Evolutionary conservation across 2,888 invertebrate genomes (phyloP), one percentile per base, ranked within the genome.

Genomic region (Hirudinaria manillensis): DNA sequence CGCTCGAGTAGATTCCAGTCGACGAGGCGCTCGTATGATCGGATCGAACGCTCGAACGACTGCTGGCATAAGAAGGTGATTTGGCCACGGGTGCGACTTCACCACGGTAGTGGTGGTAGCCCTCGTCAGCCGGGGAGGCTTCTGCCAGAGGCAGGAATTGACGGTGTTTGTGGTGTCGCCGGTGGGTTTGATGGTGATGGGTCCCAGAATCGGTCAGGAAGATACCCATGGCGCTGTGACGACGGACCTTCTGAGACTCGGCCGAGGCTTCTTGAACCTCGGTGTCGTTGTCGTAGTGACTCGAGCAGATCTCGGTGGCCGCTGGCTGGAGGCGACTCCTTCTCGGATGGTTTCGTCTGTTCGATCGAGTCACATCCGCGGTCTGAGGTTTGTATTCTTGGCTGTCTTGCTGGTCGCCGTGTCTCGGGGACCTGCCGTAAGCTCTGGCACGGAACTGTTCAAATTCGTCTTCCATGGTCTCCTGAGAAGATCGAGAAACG

Each of bases 391-490:
- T 34, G 19, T n/a, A 34, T 21, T 70, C 32, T 19, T 21, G 21
- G 53, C 16, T 32, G 56, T 70, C 45, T 56, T 29, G 21, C 21
- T 27, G 13, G n/a, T 61, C 61, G 24, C 29, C 16, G 21, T 70
- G 24, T n/a, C 27, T 38, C 51, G n/a, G 45, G 19, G 56, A 66
- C 34, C 76, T 66, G 10, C 76, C 76, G 38, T 73, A 65, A 19
- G 78, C 78, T 32, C 76, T 61, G 21, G 72, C 67, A 21, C 72
- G 68, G 75, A 77, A 78, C 67, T 67, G 24, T 53, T 78, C 78
- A 65, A 78, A 78, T 67, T 78, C 78, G 51, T 78, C 78, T 27
- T 53, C 72, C 70, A 75, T 75, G 24, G n/a, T 21, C n/a, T 61
- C 61, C 19, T 7, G 6, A 24, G 13, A 56, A 56, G 6, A 56